Evolutionary conservation across 2,113 vertebrate genomes (phyloP), one percentile per base, ranked within the genome.

Genomic region (Spilogale gracilis): DNA sequence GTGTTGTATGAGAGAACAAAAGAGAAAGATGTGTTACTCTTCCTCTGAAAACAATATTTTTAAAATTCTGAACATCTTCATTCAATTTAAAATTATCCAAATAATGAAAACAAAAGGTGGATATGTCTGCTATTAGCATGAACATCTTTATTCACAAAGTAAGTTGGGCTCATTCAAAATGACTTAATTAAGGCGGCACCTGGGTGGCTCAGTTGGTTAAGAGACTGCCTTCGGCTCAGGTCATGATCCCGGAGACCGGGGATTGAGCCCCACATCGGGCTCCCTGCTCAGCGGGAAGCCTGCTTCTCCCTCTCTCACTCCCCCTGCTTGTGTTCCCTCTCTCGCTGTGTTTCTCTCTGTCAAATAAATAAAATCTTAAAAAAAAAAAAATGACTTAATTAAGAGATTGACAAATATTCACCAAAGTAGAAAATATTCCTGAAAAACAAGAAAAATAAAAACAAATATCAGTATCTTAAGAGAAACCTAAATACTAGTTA

Each of bases 61-160:
- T 65, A 84, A 94, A 79, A 81, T 60, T 89, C 30, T 52, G 7
- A 67, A 95, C 18, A 84, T 76, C 43, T 89, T 89, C 23, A 87
- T 67, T 96, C 50, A 84, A 92, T 30, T 85, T 48, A 86, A 84
- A 86, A 23, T 85, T 88, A 95, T 88, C 32, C 23, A 65, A 71
- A 92, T 21, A 96, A 85, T 21, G 11, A 79, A 94, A 85, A 94
- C 50, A 85, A 95, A 94, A 96, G 84, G 81, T 69, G 45, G 13
- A 21, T 94, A 16, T 89, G 21, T 80, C 43, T 85, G 54, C 67
- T 80, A 73, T 45, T 85, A 92, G 9, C 60, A n/a, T 63, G 38
- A 82, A 61, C 30, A 86, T 48, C 25, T 86, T 93, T 84, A 86
- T 73, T 90, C 30, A 96, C 30, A 60, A 88, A 86, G 54, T 56